Evolutionary conservation across 2,888 invertebrate species (phyloP).

Genomic region (Venustoraphidia nigricollis): DNA sequence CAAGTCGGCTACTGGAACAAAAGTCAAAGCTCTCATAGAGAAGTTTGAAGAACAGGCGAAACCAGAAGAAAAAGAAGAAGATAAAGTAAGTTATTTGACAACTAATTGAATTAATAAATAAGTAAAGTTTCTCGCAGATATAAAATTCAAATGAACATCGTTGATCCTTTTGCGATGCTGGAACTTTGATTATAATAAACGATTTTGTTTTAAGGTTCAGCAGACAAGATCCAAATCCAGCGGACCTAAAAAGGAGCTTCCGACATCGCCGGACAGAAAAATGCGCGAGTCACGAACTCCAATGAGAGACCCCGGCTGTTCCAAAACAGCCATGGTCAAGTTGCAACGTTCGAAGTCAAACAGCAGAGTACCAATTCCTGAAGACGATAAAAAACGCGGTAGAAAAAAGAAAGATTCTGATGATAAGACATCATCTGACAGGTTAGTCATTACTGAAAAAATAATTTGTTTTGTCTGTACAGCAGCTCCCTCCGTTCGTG

Average conservation of each 20-base stretch:
- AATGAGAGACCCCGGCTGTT: slow-evolving; percentile 6
- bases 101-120: background rate
- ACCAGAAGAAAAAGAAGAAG: slow-evolving; percentile 19
- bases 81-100: slow-evolving; percentile 11
- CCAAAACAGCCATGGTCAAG: slow-evolving; percentile 17
- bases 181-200: background rate
- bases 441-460: background rate
- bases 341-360: slow-evolving; percentile 14
- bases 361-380: slow-evolving; percentile 10
- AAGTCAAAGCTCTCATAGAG: slow-evolving; percentile 22
- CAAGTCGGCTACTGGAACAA: slow-evolving; percentile 22
- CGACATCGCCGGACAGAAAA: slow-evolving; percentile 8
- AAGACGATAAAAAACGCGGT: slow-evolving; percentile 24
- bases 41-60: slow-evolving; percentile 18
- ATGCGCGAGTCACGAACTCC: slow-evolving; percentile 13
- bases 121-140: background rate
- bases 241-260: background rate
- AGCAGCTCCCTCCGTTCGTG: too few species aligned
- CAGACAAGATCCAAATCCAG: slow-evolving; percentile 25
- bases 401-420: slow-evolving; percentile 26
- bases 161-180: background rate
- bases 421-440: slow-evolving; percentile 16
- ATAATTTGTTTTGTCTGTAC: too few species aligned
- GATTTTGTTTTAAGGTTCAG: slow-evolving; percentile 16
- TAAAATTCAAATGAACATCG: background rate